These are phyloP conservation scores for Numenius phaeopus DNA, from an alignment of 2,797 vertebrate species.

Conservation along the genomic window DNA sequence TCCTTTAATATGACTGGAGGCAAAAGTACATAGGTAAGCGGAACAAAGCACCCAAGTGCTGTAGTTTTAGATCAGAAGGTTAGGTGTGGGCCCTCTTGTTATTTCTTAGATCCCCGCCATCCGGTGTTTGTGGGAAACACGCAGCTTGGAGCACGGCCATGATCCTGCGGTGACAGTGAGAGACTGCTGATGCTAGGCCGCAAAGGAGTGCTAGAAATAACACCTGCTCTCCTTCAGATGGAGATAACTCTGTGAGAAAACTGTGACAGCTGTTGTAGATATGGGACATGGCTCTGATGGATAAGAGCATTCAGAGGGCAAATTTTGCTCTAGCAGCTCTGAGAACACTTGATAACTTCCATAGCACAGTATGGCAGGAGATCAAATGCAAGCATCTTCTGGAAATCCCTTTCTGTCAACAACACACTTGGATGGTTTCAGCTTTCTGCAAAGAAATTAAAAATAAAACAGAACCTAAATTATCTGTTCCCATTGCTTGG, in stretches of 20 bases:
- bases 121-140: constrained; percentile 23
- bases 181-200: constrained; percentile 65
- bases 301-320: constrained; percentile 68
- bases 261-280: constrained; percentile 65
- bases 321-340: constrained; percentile 49
- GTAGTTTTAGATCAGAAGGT: constrained; percentile 26
- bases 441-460: constrained; percentile 30
- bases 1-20: neutral
- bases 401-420: constrained; percentile 57
- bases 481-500: neutral
- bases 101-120: constrained; percentile 50
- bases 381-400: constrained; percentile 61
- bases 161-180: constrained; percentile 43
- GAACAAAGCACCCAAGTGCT: neutral
- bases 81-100: neutral
- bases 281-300: constrained; percentile 42
- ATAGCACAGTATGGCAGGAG: constrained; percentile 17
- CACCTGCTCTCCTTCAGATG: constrained; percentile 67
- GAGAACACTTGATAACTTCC: constrained; percentile 59
- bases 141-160: constrained; percentile 67
- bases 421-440: neutral
- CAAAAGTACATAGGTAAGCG: neutral
- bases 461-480: constrained; percentile 45
- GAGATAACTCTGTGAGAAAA: constrained; percentile 66
- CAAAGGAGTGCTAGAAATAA: constrained; percentile 67